Percentiles rank a stretch among this genome's conserved stretches.
phyloP scores from a whole-genome alignment of 2,113 vertebrate species.

The Erythrocercus mccallii region DNA sequence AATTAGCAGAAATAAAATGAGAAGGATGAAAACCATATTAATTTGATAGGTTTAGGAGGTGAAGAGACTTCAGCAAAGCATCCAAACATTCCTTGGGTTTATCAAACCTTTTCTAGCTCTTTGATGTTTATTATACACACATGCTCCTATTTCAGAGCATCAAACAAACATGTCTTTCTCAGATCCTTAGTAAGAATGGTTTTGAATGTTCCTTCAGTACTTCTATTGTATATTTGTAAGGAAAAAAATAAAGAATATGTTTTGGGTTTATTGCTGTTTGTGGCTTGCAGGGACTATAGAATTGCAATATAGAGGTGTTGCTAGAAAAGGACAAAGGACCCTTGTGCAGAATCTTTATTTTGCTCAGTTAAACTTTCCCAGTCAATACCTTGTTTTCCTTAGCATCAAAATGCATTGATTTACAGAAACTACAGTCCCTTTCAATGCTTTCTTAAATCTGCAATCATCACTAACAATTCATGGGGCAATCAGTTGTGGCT shows the following conservation, averaged over 20 bases:
- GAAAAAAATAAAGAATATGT: not conserved
- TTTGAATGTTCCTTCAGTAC: not conserved
- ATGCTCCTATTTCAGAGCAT: not conserved
- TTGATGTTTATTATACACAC: not conserved
- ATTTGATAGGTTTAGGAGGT: not conserved
- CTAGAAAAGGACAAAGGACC: not conserved
- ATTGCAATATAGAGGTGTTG: not conserved
- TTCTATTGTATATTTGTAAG: not conserved
- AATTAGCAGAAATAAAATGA: not conserved
- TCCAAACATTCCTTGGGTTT: not conserved
- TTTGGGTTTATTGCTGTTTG: not conserved
- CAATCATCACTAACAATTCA: not conserved
- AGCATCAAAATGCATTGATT: not conserved
- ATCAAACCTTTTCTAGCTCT: not conserved
- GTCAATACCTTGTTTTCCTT: not conserved
- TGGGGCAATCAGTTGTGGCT: not conserved
- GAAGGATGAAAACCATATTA: not conserved
- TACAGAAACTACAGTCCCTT: not conserved
- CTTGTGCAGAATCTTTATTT: constrained; percentile 1
- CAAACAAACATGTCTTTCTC: not conserved
- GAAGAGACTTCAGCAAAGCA: not conserved
- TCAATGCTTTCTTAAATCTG: not conserved
- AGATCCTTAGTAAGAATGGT: not conserved
- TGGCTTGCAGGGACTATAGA: not conserved
- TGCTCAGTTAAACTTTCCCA: not conserved